Evolutionary conservation across 1,140 invertebrate genomes (phyloP).

Genomic region (Gryllus bimaculatus): DNA sequence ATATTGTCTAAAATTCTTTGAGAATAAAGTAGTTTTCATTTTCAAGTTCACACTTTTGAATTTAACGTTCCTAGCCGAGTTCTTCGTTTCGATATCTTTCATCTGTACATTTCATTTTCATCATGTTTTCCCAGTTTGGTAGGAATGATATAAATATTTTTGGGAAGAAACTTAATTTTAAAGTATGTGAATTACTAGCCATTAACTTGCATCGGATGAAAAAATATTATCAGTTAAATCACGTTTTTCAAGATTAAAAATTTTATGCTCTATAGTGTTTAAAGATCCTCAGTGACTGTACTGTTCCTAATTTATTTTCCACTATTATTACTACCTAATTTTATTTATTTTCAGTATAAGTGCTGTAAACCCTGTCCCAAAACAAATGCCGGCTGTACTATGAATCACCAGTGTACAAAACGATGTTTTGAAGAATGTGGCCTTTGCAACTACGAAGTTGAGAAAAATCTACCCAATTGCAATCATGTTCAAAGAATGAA

Average conservation of each 20-base stretch:
- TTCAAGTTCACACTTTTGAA: neutral
- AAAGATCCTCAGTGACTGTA: neutral
- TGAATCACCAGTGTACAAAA: slow-evolving; percentile 38
- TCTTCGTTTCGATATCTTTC: neutral
- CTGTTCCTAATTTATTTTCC: neutral
- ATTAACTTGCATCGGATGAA: no score
- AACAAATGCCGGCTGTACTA: slow-evolving; percentile 34
- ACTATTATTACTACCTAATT: neutral
- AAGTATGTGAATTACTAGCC: no score
- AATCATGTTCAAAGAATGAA: slow-evolving; percentile 31
- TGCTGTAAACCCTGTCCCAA: slow-evolving; percentile 39
- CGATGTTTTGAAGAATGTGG: slow-evolving; percentile 41
- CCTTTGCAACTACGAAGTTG: slow-evolving; percentile 34
- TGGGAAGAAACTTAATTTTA: neutral
- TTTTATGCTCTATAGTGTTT: no score
- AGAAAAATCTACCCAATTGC: slow-evolving; percentile 33
- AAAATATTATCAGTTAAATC: no score
- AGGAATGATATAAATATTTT: neutral
- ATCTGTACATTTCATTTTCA: neutral
- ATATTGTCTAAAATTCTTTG: neutral
- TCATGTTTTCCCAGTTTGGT: neutral
- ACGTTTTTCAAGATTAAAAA: no score
- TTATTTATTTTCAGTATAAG: slow-evolving; percentile 35
- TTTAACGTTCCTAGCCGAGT: neutral
- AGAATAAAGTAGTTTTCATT: neutral